Conservation (phyloP, 1,140 invertebrate genomes). For the Holotrichia oblita region DNA sequence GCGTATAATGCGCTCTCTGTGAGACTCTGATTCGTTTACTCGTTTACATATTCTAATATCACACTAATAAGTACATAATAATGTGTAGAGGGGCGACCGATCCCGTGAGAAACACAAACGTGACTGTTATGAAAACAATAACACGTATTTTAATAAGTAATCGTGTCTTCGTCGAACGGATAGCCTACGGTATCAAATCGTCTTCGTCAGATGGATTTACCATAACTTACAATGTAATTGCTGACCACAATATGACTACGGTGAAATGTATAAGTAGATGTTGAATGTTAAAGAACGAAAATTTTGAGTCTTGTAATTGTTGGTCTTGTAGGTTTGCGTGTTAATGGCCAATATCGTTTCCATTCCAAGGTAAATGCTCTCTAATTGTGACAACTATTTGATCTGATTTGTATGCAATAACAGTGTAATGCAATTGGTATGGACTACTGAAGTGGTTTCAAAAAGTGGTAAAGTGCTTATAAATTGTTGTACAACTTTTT, state of each 20-base stretch:
- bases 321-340: no score
- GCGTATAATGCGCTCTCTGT: slow-evolving; percentile 1
- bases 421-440: no score
- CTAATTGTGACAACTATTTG: no score
- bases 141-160: slow-evolving; percentile 49
- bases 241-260: slow-evolving; percentile 41
- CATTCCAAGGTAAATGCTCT: no score
- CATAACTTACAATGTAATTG: slow-evolving; percentile 46
- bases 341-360: no score
- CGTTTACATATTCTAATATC: slow-evolving; percentile 42
- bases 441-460: no score
- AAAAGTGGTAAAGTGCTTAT: no score
- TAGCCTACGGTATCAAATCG: slow-evolving; percentile 19
- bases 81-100: slow-evolving; percentile 33
- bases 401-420: no score
- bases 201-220: slow-evolving; percentile 41
- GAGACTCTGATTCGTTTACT: not conserved
- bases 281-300: slow-evolving; percentile 17
- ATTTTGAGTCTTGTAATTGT: no score
- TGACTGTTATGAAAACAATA: slow-evolving; percentile 49
- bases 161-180: slow-evolving; percentile 18
- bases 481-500: no score
- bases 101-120: slow-evolving; percentile 53
- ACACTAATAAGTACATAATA: slow-evolving; percentile 43
- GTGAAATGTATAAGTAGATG: slow-evolving; percentile 38